Percentiles rank a stretch among this genome's conserved stretches.
These are phyloP conservation scores for Nezara viridula DNA, from an alignment of 2,888 invertebrate species.

Conservation along the genomic window DNA sequence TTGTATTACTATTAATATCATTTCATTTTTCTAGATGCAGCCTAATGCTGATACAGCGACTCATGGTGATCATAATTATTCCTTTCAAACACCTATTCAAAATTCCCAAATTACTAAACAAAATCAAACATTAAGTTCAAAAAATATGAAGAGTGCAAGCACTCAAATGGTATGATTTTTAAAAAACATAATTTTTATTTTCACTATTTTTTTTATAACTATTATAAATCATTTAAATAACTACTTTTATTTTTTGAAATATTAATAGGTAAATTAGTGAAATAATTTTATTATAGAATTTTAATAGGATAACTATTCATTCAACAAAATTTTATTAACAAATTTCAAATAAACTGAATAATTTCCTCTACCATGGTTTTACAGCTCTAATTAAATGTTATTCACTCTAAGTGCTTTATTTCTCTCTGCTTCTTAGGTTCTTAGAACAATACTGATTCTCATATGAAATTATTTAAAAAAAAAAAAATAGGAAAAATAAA, in stretches of 20 bases:
- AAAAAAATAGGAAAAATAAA: too few species aligned
- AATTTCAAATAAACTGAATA: too few species aligned
- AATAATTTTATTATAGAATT: background rate
- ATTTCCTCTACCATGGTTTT: too few species aligned
- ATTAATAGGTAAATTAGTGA: background rate
- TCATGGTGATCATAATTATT: conserved; percentile 66
- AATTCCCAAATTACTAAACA: conserved; percentile 31
- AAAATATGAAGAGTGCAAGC: conserved; percentile 56
- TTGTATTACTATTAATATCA: background rate
- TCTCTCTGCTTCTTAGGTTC: too few species aligned
- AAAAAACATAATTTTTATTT: background rate
- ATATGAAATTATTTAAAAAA: too few species aligned
- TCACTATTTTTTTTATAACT: background rate
- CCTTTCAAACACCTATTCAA: conserved; percentile 58
- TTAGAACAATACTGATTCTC: too few species aligned
- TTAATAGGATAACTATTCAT: too few species aligned
- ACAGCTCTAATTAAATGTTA: too few species aligned
- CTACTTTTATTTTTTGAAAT: background rate
- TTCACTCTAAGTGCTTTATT: too few species aligned
- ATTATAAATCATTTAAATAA: background rate
- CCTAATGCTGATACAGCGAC: conserved; percentile 69
- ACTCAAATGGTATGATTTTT: conserved; percentile 52
- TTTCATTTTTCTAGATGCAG: conserved; percentile 68
- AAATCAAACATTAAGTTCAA: conserved; percentile 42
- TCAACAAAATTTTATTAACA: too few species aligned